These are phyloP conservation scores for Apodemia hepburni DNA, from an alignment of 2,888 invertebrate species.

Conservation along the genomic window DNA sequence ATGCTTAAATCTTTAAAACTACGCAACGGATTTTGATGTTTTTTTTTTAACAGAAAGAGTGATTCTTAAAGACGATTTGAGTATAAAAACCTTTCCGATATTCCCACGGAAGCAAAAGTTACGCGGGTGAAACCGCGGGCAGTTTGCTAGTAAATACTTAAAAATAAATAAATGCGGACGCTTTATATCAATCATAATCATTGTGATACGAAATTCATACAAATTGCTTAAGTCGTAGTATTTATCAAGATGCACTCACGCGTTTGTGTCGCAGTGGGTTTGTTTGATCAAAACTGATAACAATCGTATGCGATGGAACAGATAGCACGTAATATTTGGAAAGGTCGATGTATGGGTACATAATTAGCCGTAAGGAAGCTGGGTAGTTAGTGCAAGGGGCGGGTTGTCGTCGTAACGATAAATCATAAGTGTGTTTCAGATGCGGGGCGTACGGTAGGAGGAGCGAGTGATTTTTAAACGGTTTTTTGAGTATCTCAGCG, in stretches of 20 bases:
- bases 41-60: no score
- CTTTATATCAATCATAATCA: not conserved
- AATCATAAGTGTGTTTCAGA: conserved; percentile 75
- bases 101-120: no score
- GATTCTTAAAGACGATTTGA: no score
- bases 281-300: conserved; percentile 8
- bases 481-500: conserved; percentile 72
- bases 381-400: conserved; percentile 71
- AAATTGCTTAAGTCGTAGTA: not conserved
- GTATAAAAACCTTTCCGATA: no score
- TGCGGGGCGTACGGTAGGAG: conserved; percentile 72
- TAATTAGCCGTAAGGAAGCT: conserved; percentile 72
- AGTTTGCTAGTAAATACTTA: no score
- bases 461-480: conserved; percentile 77
- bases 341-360: conserved; percentile 43
- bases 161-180: no score
- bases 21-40: no score
- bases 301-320: not conserved
- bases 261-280: conserved; percentile 1
- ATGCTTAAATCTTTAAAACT: no score
- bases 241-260: not conserved
- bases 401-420: conserved; percentile 73
- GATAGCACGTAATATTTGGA: conserved; percentile 3
- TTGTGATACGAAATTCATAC: not conserved
- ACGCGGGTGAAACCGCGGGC: no score